Percentiles rank a stretch among this genome's conserved stretches.
These are phyloP conservation scores for Cryptoprocta ferox DNA, from an alignment of 2,797 vertebrate species.

Conservation along the genomic window DNA sequence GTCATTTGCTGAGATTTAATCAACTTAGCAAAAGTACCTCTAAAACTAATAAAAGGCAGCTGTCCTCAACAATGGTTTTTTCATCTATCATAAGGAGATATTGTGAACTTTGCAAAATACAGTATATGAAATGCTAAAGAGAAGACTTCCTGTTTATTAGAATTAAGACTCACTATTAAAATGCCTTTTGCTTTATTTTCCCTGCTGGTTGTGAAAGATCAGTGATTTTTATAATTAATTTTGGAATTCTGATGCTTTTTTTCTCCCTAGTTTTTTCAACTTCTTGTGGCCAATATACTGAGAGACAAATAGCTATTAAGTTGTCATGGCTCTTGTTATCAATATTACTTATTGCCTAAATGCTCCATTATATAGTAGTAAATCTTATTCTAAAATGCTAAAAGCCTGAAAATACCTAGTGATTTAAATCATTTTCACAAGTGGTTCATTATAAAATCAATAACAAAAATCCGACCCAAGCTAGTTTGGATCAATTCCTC, in stretches of 20 bases:
- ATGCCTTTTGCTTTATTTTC: background rate
- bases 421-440: slow-evolving; percentile 20
- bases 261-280: background rate
- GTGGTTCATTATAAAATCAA: background rate
- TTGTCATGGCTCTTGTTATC: background rate
- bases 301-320: background rate
- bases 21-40: background rate
- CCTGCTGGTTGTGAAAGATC: background rate
- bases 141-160: background rate
- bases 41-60: background rate
- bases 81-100: background rate
- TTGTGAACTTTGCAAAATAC: background rate
- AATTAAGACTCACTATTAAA: background rate
- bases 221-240: slow-evolving; percentile 31
- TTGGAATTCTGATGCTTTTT: slow-evolving; percentile 3
- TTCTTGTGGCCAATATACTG: background rate
- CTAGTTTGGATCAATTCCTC: background rate
- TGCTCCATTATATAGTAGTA: background rate
- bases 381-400: slow-evolving; percentile 7
- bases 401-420: background rate
- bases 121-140: background rate
- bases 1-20: background rate
- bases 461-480: background rate
- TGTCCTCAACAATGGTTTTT: background rate
- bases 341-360: background rate